Percentiles rank a stretch among this genome's conserved stretches.
phyloP scores from a whole-genome alignment of 2,797 vertebrate genomes.

The Alosa sapidissima region DNA sequence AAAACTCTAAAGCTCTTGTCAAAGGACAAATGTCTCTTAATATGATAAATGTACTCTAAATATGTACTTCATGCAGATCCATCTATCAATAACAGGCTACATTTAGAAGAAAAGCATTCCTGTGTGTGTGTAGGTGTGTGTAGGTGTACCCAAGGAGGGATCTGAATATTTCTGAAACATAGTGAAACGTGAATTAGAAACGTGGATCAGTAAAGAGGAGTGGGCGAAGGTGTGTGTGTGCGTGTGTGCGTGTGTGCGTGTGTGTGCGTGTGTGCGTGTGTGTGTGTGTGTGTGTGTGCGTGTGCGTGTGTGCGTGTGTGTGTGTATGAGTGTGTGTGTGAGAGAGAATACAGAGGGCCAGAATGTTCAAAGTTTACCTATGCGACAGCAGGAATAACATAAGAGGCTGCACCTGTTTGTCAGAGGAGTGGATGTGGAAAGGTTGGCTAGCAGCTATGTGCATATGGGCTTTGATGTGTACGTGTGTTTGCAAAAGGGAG shows the following conservation, averaged over 20 bases:
- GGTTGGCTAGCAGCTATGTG: slow-evolving; percentile 3
- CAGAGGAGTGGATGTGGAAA: slow-evolving; percentile 9
- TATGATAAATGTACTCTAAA: neutral
- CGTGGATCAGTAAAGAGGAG: neutral
- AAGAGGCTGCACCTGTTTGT: slow-evolving; percentile 19
- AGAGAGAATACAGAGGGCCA: neutral
- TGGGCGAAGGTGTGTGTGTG: neutral
- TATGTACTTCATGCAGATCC: neutral
- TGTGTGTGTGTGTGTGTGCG: neutral
- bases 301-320: neutral
- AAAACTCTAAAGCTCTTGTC: neutral
- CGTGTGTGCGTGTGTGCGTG: neutral
- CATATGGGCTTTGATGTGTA: slow-evolving; percentile 23
- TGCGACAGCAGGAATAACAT: slow-evolving; percentile 3
- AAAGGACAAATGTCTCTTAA: neutral
- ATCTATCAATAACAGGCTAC: neutral
- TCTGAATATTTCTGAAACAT: neutral
- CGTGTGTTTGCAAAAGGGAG: neutral
- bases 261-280: neutral
- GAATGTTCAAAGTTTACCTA: slow-evolving; percentile 24
- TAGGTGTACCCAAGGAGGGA: slow-evolving; percentile 21
- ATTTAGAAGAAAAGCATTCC: neutral
- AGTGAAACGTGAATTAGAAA: neutral
- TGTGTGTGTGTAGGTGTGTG: slow-evolving; percentile 18
- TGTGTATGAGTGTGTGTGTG: neutral